These are phyloP conservation scores for Cecropterus lyciades DNA, from an alignment of 1,140 invertebrate genomes.

Conservation along the genomic window DNA sequence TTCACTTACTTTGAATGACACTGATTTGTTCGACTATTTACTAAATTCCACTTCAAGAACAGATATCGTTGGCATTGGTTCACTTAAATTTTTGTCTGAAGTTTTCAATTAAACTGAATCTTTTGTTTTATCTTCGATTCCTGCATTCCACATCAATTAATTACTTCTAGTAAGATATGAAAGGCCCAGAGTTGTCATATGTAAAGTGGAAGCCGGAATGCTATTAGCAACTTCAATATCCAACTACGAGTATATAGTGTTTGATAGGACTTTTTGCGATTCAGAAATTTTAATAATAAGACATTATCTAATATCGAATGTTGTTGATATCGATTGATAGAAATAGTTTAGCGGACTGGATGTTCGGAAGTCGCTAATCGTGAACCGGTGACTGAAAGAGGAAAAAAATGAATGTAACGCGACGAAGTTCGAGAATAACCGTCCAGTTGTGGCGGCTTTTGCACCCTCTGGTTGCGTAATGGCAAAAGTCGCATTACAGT, in stretches of 20 bases:
- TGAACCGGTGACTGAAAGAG: conserved; percentile 50
- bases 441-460: conserved; percentile 81
- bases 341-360: conserved; percentile 32
- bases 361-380: conserved; percentile 52
- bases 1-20: conserved; percentile 49
- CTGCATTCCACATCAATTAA: conserved; percentile 41
- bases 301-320: conserved; percentile 28
- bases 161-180: conserved; percentile 43
- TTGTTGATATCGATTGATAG: conserved; percentile 33
- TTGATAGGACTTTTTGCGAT: conserved; percentile 40
- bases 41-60: conserved; percentile 35
- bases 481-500: conserved; percentile 62
- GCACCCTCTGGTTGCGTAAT: conserved; percentile 71
- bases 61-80: conserved; percentile 33
- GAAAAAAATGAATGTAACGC: conserved; percentile 62
- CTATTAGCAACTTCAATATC: conserved; percentile 49
- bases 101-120: conserved; percentile 35
- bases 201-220: conserved; percentile 41
- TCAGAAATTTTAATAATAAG: conserved; percentile 38
- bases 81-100: conserved; percentile 26
- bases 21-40: conserved; percentile 43
- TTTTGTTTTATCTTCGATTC: conserved; percentile 38
- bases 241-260: conserved; percentile 19
- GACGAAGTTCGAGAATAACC: conserved; percentile 79
- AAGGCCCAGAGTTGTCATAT: conserved; percentile 55